Evolutionary conservation across 2,113 vertebrate genomes (phyloP).

Genomic region (Pogona vitticeps): DNA sequence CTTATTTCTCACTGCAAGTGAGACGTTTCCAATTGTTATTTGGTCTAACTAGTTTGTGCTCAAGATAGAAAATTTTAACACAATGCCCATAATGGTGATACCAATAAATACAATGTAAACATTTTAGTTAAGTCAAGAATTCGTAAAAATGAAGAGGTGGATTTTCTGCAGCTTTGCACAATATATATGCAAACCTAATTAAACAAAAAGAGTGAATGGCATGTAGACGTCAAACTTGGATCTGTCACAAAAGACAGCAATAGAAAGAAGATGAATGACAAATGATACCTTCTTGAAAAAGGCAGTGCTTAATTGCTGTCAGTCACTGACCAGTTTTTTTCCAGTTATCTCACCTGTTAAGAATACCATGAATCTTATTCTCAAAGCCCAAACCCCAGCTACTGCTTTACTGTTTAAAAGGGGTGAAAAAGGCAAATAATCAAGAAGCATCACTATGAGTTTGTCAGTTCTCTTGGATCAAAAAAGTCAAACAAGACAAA

Average conservation of each 20-base stretch:
- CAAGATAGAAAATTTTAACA: slow-evolving; percentile 27
- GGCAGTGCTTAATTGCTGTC: slow-evolving; percentile 2
- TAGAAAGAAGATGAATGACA: slow-evolving; percentile 46
- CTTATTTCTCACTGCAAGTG: not conserved
- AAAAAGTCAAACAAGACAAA: too few species aligned
- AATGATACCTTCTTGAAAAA: slow-evolving; percentile 36
- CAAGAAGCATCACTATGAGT: not conserved
- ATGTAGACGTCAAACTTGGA: slow-evolving; percentile 40
- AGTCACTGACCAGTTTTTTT: not conserved
- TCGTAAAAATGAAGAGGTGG: slow-evolving; percentile 41
- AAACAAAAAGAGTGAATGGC: slow-evolving; percentile 48
- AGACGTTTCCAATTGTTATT: not conserved
- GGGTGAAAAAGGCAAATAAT: not conserved
- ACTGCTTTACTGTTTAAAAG: not conserved
- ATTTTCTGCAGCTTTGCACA: not conserved
- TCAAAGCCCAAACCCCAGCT: slow-evolving; percentile 16
- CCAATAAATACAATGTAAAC: slow-evolving; percentile 45
- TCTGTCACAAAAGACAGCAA: slow-evolving; percentile 14
- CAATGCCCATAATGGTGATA: not conserved
- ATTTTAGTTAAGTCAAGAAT: slow-evolving; percentile 48
- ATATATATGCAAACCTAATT: slow-evolving; percentile 42
- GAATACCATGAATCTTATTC: not conserved
- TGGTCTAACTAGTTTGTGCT: not conserved
- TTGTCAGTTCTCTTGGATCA: too few species aligned
- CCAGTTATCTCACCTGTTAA: not conserved